These are phyloP conservation scores for Parelbella ahira DNA, from an alignment of 2,888 invertebrate genomes.

Conservation along the genomic window DNA sequence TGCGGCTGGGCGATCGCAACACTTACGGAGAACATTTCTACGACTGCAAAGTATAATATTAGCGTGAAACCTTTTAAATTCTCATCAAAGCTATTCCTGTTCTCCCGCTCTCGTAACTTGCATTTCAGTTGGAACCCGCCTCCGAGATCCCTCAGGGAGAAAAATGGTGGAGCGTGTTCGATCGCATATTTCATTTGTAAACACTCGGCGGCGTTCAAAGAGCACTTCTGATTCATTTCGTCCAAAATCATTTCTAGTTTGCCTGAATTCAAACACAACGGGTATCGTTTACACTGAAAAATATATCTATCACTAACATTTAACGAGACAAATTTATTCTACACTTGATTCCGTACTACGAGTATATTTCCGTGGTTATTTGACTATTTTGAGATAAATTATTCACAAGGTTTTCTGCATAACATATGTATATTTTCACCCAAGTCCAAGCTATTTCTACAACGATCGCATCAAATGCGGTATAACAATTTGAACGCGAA, in stretches of 20 bases:
- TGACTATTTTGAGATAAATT: no score
- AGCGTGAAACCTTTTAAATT: constrained; percentile 72
- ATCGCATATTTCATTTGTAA: constrained; percentile 34
- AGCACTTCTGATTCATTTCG: constrained; percentile 36
- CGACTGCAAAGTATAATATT: constrained; percentile 57
- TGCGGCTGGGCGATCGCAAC: no score
- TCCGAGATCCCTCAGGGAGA: constrained; percentile 50
- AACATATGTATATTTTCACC: no score
- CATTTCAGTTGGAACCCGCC: constrained; percentile 43
- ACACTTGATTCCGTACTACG: no score
- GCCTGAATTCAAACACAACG: constrained; percentile 34
- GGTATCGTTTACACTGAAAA: no score
- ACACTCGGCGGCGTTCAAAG: constrained; percentile 29
- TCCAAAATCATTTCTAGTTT: constrained; percentile 47
- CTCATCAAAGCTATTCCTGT: constrained; percentile 62
- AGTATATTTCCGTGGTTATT: no score
- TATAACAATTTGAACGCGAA: no score
- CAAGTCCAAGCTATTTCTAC: no score
- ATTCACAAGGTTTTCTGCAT: no score
- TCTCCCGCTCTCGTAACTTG: constrained; percentile 40
- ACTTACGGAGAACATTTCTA: constrained; percentile 50
- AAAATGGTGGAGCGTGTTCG: constrained; percentile 48
- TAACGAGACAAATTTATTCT: no score
- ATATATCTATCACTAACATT: no score
- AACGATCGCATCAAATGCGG: no score